Evolutionary conservation across 2,797 vertebrate genomes (phyloP), one percentile per base, ranked within the genome.

Genomic region (Lithobates pipiens): DNA sequence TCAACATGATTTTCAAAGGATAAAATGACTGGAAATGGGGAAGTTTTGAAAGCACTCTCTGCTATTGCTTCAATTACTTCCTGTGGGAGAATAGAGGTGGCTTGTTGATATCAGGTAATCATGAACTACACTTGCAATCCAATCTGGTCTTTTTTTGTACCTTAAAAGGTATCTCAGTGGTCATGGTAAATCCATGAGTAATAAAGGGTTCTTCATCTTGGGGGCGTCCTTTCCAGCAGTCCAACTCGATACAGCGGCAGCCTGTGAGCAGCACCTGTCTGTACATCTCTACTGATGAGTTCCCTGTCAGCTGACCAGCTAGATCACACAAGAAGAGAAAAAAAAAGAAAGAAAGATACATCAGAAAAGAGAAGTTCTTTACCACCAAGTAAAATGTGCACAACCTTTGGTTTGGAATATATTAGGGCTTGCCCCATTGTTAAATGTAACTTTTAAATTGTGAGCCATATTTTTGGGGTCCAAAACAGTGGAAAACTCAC

Each of bases 1-100:
- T 98, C 97, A 0, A 98, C 97, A 5, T 98, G 97, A 91, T 98
- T 98, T 91, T 98, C 97, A 7, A 98, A 98, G 42, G 97, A 98
- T 10, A 98, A 95, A 90, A 98, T 96, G 88, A 98, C 83, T 0
- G 97, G 97, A 87, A 96, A 98, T 0, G 92, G 93, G 0, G 97
- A 97, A 1, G 96, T 95, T 92, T 98, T 98, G 89, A 98, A 98
- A 0, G 97, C 96, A 0, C 94, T 95, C 91, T 98, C 97, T 0
- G 97, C 97, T 0, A 98, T 98, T 29, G 97, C 97, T 89, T 98
- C 97, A 0, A 98, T 96, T 82, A 98, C 97, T 6, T 98, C 97
- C 90, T 97, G 88, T n/a, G 89, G 21, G 65, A 54, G 18, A 85
- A 34, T 0, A 11, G 34, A 65, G 23, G 36, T 21, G 42, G 44